Base-by-base conservation (phyloP, 2,888 invertebrate species). In the Trichopria drosophilae region DNA sequence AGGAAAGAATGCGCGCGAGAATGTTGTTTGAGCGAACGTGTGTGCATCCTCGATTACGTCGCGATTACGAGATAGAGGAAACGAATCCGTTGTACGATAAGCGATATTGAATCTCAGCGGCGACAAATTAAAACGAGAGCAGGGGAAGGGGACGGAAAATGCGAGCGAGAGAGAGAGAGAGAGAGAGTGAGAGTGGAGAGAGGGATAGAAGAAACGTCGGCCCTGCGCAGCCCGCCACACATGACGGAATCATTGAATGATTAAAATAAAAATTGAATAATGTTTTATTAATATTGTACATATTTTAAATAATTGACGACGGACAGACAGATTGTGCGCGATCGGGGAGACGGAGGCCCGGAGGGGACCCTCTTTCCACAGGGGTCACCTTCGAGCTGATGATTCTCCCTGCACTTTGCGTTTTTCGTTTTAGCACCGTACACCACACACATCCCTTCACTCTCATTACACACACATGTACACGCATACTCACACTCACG, bases 221-320 rank as follows among this genome's bases (percentile, higher is more conserved):
- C 51, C 63, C 67, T 61, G 67, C 68, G 58, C 68, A 68, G 63
- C 60, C 65, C 69, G 69, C 65, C 66, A 63, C 62, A 52, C 53
- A 58, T 57, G 60, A 65, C 60, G 62, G 60, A 67, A 68, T 67
- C 65, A 69, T 63, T 65, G 63, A 67, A 65, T 63, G 64, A 65
- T 64, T 63, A 60, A 61, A 53, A 64, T 58, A 61, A 61, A 62
- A 59, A 59, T 54, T 57, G 55, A 59, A 59, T 57, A 60, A 65
- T 60, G 61, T 65, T 66, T 66, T 62, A 67, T 71, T 71, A 71
- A 72, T 70, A 72, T 68, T 72, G 72, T 72, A 72, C 62, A 72
- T 72, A 72, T 72, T 72, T 72, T 71, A 70, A 72, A 72, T 72
- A 71, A 71, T 71, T 68, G 69, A 69, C 47, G 47, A 67, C 63